Conservation (phyloP, 1,140 invertebrate genomes). For the Pissodes strobi region DNA sequence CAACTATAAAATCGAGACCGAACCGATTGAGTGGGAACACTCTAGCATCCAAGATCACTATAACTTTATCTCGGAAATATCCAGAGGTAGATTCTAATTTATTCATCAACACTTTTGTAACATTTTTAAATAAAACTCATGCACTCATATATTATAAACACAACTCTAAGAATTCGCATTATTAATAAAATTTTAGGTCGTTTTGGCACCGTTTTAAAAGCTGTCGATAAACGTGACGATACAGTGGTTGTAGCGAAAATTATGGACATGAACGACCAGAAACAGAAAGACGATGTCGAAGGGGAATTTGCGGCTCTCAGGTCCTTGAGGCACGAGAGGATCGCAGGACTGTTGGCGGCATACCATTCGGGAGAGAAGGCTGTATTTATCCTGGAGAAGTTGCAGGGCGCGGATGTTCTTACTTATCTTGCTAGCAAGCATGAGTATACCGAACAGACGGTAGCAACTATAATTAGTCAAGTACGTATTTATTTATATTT, state of each 20-base stretch:
- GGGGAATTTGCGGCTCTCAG: constrained; percentile 83
- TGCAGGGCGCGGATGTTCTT: constrained; percentile 89
- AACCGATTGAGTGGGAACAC: constrained; percentile 73
- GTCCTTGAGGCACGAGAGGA: constrained; percentile 81
- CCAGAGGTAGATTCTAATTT: constrained; percentile 47
- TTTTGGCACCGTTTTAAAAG: constrained; percentile 83
- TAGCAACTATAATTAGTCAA: constrained; percentile 81
- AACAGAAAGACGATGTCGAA: constrained; percentile 68
- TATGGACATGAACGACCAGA: constrained; percentile 66
- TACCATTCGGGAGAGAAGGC: constrained; percentile 70
- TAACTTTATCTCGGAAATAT: constrained; percentile 81
- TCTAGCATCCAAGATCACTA: constrained; percentile 73
- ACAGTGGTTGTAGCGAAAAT: constrained; percentile 79
- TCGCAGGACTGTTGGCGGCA: constrained; percentile 74
- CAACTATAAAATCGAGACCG: constrained; percentile 75
- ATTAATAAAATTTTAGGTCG: constrained; percentile 56
- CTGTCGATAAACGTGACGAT: constrained; percentile 74
- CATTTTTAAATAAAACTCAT: neutral
- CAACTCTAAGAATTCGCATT: neutral
- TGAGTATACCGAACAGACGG: constrained; percentile 89
- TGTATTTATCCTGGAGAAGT: constrained; percentile 81
- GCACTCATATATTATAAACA: constrained; percentile 60
- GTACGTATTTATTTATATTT: too few relatives aligned
- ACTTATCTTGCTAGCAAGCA: constrained; percentile 84
- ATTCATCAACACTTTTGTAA: too few relatives aligned